Base-by-base conservation (phyloP, 2,113 vertebrate species). In the Tiliqua scincoides region DNA sequence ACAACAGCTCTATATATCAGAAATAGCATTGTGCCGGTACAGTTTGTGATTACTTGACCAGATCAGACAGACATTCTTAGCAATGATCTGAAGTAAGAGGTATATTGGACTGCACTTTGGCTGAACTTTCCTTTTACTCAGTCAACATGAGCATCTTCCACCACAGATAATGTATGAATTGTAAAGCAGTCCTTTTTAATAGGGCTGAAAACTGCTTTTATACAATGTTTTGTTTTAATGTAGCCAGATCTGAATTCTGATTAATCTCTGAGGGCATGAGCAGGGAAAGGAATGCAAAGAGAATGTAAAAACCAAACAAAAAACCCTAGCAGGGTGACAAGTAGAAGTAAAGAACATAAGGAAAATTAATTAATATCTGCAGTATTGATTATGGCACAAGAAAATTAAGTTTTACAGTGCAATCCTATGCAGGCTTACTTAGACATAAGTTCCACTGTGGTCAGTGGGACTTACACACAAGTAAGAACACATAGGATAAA, bases 1-100 rank as follows among this genome's bases (percentile, higher is more conserved):
- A 75, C 75, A 77, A 72, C 2, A 86, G 83, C 63, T 79, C 2
- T 86, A 48, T 91, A 88, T 76, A 88, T 92, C 84, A 87, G 84
- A 73, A 91, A 76, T 35, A 83, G 61, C 74, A 75, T 10, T 73
- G 14, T 70, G 76, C 62, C 73, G 85, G 67, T 30, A 78, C 2
- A 89, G 71, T 18, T 82, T 32, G 79, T 65, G 73, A 83, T 61
- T 85, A 87, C 61, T 91, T 91, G 91, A 81, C 37, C 54, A 0
- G 52, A 91, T 0, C 76, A 52, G 68, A 48, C 71, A 87, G 70
- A 70, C 91, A 85, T 83, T 89, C 89, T 82, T 85, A 89, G 93
- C 76, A 11, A 70, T 88, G 88, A 91, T 85, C 83, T 84, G 6
- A 5, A 0, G 0, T n/a, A 90, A 86, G 59, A 90, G 68, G 43